Base-by-base conservation (phyloP, 2,113 vertebrate genomes). In the Anser cygnoides region DNA sequence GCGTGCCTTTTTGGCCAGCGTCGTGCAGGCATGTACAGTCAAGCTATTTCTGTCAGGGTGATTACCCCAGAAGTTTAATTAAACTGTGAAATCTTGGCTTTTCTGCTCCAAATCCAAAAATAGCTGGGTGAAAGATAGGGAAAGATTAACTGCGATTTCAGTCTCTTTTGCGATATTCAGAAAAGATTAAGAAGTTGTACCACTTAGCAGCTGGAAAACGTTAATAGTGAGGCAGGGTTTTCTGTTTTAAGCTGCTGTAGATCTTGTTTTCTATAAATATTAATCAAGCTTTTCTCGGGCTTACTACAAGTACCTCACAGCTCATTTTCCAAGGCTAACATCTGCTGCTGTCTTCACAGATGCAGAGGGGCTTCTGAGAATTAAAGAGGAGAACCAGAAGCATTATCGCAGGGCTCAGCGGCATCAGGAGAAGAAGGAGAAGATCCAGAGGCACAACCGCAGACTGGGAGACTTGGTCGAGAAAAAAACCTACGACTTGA, bases 351-450 rank as follows among this genome's bases (percentile, higher is more conserved):
- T 57, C 76, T 66, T 43, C 76, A 23, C 96, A 99, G 99, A 99
- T 65, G 96, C 97, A 0, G 99, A 99, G 71, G 97, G 98, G 26
- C 98, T 99, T 35, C 97, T 98, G 44, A 98, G 98, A 92, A 98
- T 98, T 35, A 99, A 98, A 82, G 99, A 99, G 91, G 99, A 99
- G 87, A 98, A 98, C 52, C 99, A 99, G 98, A 98, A 99, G 78
- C 98, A 99, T 73, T 98, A 98, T 73, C 98, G 98, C 6, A 98
- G 99, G 37, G 99, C 99, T 4, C 98, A 98, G 43, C 97, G 99
- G 11, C 99, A 99, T 66, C 98, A 99, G 95, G 99, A 99, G 91
- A 99, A 99, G 95, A 99, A 99, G 57, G 99, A 99, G 92, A 99
- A 99, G 92, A 99, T 99, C 58, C 99, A 99, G 95, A 98, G 98